Base-by-base conservation (phyloP, 2,113 vertebrate genomes). In the Sceloporus tristichus region DNA sequence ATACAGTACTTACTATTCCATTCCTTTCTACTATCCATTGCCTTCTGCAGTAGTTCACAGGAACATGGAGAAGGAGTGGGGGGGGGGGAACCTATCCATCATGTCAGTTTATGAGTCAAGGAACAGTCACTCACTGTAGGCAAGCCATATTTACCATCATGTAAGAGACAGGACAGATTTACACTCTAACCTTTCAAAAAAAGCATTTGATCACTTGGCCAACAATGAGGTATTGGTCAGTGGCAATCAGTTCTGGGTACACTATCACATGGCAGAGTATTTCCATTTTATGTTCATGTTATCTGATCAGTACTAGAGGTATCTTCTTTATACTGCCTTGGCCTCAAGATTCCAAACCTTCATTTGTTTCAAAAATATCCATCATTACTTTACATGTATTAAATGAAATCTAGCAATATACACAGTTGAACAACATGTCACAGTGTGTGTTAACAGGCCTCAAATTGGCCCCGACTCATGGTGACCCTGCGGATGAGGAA, bases 291-390 rank as follows among this genome's bases (percentile, higher is more conserved):
- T 27, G 4, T 79, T 27, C 48, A 79, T 1, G 9, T 29, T 71
- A 71, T 34, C 29, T 80, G 54, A 62, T 38, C n/a, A 56, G 77
- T 10, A 54, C 77, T 56, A 14, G 76, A 48, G 14, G 25, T 11
- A 78, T 27, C 48, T 53, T 29, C 48, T 54, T 79, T 79, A 54
- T 11, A 54, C 77, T 14, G 42, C 48, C 11, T 40, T 0, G 0
- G 59, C 40, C 25, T 80, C n/a, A 70, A 0, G 0, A 87, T 70
- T 80, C n/a, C 18, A n/a, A 4, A 77, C 66, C 59, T 68, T 14
- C 48, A 79, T 25, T 19, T 48, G 21, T 13, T 79, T 27, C 77
- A 79, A 79, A 13, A 54, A 78, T 76, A 40, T 53, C 11, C 9
- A 21, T 5, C 27, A 29, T 29, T 21, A 79, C 53, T 56, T 59